Evolutionary conservation across 1,140 invertebrate genomes (phyloP), one percentile per base, ranked within the genome.

Genomic region (Eufriesea mexicana): DNA sequence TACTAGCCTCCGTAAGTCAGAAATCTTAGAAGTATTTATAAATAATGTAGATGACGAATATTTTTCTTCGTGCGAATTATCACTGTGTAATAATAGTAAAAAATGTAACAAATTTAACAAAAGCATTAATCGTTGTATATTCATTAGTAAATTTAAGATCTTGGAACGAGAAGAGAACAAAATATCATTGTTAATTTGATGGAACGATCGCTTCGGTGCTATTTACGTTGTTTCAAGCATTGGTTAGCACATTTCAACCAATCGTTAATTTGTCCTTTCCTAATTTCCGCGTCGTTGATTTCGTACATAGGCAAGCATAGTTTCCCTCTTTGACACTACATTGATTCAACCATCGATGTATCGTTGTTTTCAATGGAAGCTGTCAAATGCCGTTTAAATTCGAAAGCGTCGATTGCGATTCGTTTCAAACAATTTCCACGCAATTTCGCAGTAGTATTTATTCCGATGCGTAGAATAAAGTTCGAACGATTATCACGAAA

Each of bases 271-370:
- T 57, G 64, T 76, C 51, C 71, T 42, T 72, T 70, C 28, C 57
- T 74, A 70, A 72, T 79, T 86, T 84, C 66, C 35, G 20, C 75
- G 62, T 25, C 59, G 49, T 20, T n/a, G 47, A 84, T 84, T 59
- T 79, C 66, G 45, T 35, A 45, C 23, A 25, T 9, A 16, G n/a
- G 18, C 20, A 7, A 35, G 14, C n/a, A n/a, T n/a, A 70, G n/a
- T 86, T 79, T 62, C 64, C 18, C 5, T 14, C 25, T 9, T 55
- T 55, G n/a, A n/a, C n/a, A n/a, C n/a, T n/a, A n/a, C n/a, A 35
- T 35, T 35, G 47, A 79, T 79, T 72, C 73, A 12, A 82, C 25
- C n/a, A 73, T 54, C 59, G n/a, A 16, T 23, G 18, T 16, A 2
- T 45, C 45, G 25, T 59, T 80, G 35, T 81, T 72, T 35, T 42